Evolutionary conservation across 2,797 vertebrate genomes (phyloP).

Genomic region (Buphagus erythrorhynchus): DNA sequence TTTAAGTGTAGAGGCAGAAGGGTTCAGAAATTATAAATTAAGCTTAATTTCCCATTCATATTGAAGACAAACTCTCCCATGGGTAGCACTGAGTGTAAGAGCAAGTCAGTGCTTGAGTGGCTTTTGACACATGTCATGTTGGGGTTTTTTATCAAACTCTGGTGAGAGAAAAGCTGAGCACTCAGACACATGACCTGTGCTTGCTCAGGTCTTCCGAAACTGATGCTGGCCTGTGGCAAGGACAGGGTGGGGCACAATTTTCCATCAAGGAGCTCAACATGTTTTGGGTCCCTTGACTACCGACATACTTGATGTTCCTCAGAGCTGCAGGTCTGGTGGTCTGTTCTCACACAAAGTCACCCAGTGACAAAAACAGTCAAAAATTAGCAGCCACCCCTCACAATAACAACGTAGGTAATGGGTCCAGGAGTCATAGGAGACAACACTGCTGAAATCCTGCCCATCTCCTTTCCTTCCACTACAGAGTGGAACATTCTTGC

Average conservation of each 20-base stretch:
- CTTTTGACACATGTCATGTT: background rate
- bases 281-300: background rate
- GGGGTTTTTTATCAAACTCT: rapidly evolving
- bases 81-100: background rate
- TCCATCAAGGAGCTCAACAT: background rate
- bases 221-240: background rate
- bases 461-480: background rate
- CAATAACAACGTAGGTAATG: background rate
- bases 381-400: background rate
- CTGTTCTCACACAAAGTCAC: background rate
- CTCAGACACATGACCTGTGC: rapidly evolving
- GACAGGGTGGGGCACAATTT: background rate
- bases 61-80: background rate
- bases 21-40: background rate
- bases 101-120: background rate
- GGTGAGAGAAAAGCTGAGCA: background rate
- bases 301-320: rapidly evolving
- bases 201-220: background rate
- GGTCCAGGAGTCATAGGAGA: background rate
- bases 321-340: background rate
- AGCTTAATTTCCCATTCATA: background rate
- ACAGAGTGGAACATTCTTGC: background rate
- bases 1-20: background rate
- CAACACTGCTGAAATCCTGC: background rate
- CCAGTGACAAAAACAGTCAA: background rate